phyloP scores from a whole-genome alignment of 2,113 vertebrate genomes.

The Rattus rattus region DNA sequence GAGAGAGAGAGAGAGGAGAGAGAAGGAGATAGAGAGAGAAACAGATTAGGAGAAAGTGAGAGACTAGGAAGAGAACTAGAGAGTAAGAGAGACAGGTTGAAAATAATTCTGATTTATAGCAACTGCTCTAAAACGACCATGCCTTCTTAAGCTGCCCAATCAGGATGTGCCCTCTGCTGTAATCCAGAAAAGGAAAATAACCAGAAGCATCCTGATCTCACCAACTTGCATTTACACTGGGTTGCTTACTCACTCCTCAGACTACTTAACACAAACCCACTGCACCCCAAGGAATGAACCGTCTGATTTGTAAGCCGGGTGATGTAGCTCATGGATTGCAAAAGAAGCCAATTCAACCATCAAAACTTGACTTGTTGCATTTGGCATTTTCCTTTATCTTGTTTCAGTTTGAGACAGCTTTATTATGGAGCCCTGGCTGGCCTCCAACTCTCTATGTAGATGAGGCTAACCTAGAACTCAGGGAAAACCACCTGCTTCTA shows the following conservation, averaged over 20 bases:
- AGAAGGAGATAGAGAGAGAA: too few species aligned
- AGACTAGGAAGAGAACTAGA: background rate
- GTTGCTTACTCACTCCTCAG: background rate
- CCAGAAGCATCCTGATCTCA: background rate
- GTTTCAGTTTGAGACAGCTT: background rate
- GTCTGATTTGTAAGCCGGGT: background rate
- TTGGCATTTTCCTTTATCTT: background rate
- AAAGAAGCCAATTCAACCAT: background rate
- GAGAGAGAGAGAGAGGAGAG: background rate
- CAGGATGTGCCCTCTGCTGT: background rate
- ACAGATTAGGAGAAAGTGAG: background rate
- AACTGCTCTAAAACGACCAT: background rate
- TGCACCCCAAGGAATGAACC: too few species aligned
- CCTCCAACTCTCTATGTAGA: background rate
- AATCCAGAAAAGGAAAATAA: background rate
- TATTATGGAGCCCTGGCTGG: background rate
- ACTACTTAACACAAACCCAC: background rate
- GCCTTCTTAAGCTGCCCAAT: background rate
- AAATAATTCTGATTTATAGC: background rate
- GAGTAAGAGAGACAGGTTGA: background rate
- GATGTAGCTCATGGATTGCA: background rate
- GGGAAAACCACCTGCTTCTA: background rate
- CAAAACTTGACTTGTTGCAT: background rate
- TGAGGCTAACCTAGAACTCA: background rate
- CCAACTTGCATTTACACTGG: background rate